These are phyloP conservation scores for Drosophila peninsularis DNA, from an alignment of 2,888 invertebrate species.

Conservation along the genomic window DNA sequence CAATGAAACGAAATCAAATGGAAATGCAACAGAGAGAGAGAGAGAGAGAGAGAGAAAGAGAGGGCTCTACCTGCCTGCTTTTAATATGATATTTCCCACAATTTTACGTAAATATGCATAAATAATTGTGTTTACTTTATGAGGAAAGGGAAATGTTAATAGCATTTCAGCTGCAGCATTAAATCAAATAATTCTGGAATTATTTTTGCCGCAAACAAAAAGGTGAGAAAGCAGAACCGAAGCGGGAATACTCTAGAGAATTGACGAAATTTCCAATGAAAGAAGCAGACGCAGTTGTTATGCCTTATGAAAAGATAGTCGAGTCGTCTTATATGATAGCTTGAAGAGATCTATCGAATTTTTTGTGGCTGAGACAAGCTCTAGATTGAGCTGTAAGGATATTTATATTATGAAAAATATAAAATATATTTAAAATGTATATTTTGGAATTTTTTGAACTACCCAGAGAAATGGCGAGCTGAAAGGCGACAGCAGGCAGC, in stretches of 20 bases:
- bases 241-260: not conserved
- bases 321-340: too few species aligned
- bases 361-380: too few species aligned
- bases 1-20: slow-evolving; percentile 25
- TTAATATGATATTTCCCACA: slow-evolving; percentile 51
- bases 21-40: slow-evolving; percentile 27
- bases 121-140: slow-evolving; percentile 38
- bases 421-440: not conserved
- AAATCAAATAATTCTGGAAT: slow-evolving; percentile 12
- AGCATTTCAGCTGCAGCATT: slow-evolving; percentile 22
- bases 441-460: slow-evolving; percentile 18
- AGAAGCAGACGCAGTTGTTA: too few species aligned
- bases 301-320: too few species aligned
- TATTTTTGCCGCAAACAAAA: not conserved
- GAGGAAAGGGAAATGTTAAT: slow-evolving; percentile 30
- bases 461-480: slow-evolving; percentile 11
- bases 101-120: slow-evolving; percentile 31
- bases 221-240: not conserved
- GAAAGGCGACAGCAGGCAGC: not conserved
- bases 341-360: too few species aligned
- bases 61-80: not conserved
- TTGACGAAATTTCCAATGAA: too few species aligned
- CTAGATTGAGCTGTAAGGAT: too few species aligned
- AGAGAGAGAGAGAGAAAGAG: not conserved
- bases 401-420: too few species aligned